Percentiles rank a stretch among this genome's conserved stretches.
phyloP scores from a whole-genome alignment of 2,888 invertebrate species.

The Catocala sponsa region DNA sequence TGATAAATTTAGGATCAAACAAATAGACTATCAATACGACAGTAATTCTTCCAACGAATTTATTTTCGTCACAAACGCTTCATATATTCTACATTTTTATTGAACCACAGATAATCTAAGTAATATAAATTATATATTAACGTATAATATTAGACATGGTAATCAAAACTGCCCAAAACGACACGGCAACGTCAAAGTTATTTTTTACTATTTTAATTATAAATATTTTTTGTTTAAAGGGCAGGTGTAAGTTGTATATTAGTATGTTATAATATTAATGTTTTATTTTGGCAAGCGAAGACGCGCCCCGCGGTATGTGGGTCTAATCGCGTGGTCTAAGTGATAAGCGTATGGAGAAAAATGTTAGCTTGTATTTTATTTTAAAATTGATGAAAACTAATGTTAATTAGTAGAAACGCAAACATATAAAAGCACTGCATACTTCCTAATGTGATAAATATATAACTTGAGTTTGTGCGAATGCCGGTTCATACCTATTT shows the following conservation, averaged over 20 bases:
- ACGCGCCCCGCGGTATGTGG: constrained; percentile 60
- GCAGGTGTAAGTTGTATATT: constrained; percentile 75
- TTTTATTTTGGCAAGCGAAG: constrained; percentile 85
- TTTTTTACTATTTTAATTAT: constrained; percentile 48
- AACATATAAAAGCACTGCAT: too few species aligned
- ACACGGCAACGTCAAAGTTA: constrained; percentile 48
- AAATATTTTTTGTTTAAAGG: constrained; percentile 56
- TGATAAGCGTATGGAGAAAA: constrained; percentile 21
- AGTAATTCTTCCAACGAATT: too few species aligned
- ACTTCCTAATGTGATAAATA: too few species aligned
- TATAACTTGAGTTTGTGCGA: too few species aligned
- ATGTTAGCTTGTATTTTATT: too few species aligned
- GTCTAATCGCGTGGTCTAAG: constrained; percentile 34
- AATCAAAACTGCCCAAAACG: constrained; percentile 39
- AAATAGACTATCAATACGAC: too few species aligned
- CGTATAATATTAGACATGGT: constrained; percentile 24
- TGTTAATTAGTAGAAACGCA: too few species aligned
- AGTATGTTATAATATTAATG: constrained; percentile 81
- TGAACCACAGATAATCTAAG: not conserved
- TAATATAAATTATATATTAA: constrained; percentile 6
- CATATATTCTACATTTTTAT: not conserved
- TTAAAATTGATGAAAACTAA: too few species aligned
- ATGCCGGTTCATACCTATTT: too few species aligned
- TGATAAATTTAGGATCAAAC: too few species aligned
- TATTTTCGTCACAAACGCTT: not conserved